Evolutionary conservation across 2,888 invertebrate genomes (phyloP).

Genomic region (Nephrocerus scutellatus): DNA sequence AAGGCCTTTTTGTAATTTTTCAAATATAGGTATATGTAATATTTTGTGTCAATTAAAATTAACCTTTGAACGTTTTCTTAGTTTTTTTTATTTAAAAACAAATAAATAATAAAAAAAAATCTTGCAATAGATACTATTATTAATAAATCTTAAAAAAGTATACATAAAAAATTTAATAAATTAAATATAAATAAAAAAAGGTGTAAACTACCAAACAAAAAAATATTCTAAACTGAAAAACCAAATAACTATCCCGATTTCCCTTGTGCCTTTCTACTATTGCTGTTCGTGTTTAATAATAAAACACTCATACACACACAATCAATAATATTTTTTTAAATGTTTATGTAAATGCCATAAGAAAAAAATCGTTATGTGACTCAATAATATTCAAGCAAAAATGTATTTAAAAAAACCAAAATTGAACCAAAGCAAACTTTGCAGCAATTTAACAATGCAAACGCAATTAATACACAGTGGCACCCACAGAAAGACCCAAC

Average conservation of each 20-base stretch:
- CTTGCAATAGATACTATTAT: conserved; percentile 9
- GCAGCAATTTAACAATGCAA: conserved; percentile 19
- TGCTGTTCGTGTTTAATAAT: conserved; percentile 28
- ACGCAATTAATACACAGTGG: too few relatives aligned
- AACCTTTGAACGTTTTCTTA: too few relatives aligned
- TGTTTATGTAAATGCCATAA: too few relatives aligned
- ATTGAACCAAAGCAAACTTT: conserved; percentile 7
- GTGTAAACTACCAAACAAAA: neutral
- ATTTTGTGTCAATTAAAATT: too few relatives aligned
- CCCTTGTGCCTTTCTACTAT: conserved; percentile 32
- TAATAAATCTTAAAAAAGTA: neutral
- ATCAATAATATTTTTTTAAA: too few relatives aligned
- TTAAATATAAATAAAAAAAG: conserved; percentile 3
- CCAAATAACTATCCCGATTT: conserved; percentile 26
- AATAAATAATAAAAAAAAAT: conserved; percentile 7
- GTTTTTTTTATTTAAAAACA: too few relatives aligned
- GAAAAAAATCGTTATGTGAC: conserved; percentile 8
- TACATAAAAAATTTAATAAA: conserved; percentile 6
- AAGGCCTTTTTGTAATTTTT: too few relatives aligned
- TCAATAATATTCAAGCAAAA: conserved; percentile 10
- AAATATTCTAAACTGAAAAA: conserved; percentile 13
- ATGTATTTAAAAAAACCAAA: conserved; percentile 8
- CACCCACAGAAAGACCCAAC: too few relatives aligned
- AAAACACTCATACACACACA: too few relatives aligned
- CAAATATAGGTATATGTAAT: too few relatives aligned